These are phyloP conservation scores for Tinea trinotella DNA, from an alignment of 2,888 invertebrate species.

Conservation along the genomic window DNA sequence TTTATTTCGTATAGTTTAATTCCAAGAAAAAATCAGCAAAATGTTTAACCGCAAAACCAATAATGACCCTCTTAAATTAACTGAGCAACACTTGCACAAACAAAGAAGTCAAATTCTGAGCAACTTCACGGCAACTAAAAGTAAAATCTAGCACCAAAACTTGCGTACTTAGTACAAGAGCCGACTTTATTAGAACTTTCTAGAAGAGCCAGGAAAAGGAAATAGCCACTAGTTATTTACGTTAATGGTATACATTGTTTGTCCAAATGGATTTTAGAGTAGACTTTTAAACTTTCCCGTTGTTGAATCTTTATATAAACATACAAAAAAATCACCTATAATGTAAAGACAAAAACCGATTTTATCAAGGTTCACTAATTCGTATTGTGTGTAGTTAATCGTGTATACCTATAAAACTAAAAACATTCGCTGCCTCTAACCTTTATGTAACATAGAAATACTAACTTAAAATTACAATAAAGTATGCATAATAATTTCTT, in stretches of 20 bases:
- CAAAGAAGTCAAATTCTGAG: constrained; percentile 13
- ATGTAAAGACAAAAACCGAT: no score
- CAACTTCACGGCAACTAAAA: constrained; percentile 9
- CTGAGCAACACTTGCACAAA: neutral
- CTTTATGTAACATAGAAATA: no score
- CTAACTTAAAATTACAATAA: no score
- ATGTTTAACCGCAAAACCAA: neutral
- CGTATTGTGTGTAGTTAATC: no score
- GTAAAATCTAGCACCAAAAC: constrained; percentile 11
- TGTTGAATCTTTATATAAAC: neutral
- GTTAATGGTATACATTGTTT: constrained; percentile 18
- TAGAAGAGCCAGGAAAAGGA: constrained; percentile 14
- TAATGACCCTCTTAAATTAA: constrained; percentile 5
- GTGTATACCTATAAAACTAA: no score
- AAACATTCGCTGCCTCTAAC: no score
- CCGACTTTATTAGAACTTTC: constrained; percentile 7
- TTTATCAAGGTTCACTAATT: no score
- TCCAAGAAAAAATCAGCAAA: no score
- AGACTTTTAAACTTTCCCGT: constrained; percentile 1
- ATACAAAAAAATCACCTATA: neutral
- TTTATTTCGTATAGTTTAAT: no score
- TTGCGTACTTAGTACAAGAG: constrained; percentile 17
- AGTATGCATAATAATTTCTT: no score
- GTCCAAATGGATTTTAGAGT: constrained; percentile 17
- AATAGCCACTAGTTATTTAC: constrained; percentile 19